Conservation (phyloP, 2,113 vertebrate genomes). For the Mus spicilegus region DNA sequence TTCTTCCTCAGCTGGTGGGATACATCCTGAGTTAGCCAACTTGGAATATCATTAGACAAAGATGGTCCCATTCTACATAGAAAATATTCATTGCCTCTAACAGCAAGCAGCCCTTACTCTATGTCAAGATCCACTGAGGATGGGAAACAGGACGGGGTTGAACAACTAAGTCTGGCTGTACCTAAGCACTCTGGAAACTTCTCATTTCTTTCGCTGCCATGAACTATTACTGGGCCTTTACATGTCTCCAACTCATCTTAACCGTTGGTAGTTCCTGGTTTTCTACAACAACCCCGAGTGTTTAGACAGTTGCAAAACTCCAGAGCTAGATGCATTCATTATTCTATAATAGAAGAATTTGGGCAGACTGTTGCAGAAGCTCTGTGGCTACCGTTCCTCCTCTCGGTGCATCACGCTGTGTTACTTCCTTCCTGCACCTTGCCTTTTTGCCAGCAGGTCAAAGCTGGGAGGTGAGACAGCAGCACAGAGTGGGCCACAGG, state of each 20-base stretch:
- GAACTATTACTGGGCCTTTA: constrained; percentile 39
- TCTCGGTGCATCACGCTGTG: neutral
- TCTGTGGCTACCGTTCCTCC: neutral
- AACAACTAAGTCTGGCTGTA: neutral
- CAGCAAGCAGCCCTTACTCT: neutral
- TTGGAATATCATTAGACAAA: neutral
- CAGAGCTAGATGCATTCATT: neutral
- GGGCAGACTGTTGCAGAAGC: neutral
- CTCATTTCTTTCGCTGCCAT: neutral
- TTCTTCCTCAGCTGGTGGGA: constrained; percentile 9
- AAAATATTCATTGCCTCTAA: neutral
- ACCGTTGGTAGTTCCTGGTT: neutral
- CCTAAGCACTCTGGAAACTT: neutral
- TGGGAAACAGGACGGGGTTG: neutral
- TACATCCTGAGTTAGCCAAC: neutral
- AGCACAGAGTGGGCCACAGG: neutral
- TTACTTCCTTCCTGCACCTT: neutral
- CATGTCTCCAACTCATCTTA: neutral
- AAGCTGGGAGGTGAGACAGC: neutral
- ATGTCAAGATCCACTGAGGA: neutral
- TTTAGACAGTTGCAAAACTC: constrained; percentile 3
- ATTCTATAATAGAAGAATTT: neutral
- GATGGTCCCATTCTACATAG: neutral
- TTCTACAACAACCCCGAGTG: constrained; percentile 37
- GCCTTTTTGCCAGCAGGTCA: neutral